A percentile compares a stretch with the other conserved stretches of the same genome.
These are phyloP conservation scores for Psammodynastes pulverulentus DNA, from an alignment of 2,113 vertebrate species.

Conservation along the genomic window DNA sequence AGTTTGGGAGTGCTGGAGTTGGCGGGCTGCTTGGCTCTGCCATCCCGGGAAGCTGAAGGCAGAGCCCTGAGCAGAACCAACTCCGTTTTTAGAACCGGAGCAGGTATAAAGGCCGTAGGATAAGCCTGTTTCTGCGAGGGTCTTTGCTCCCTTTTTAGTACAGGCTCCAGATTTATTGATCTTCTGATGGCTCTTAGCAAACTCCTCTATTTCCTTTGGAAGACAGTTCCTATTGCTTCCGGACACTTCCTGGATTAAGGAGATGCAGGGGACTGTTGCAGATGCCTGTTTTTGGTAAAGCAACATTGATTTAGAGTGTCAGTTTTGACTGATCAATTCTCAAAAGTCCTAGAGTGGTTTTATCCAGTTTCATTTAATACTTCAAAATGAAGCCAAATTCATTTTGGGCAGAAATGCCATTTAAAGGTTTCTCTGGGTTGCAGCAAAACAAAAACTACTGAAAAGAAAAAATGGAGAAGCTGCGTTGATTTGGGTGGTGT, in stretches of 20 bases:
- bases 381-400: background rate
- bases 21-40: slow-evolving; percentile 36
- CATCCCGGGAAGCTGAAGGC: slow-evolving; percentile 46
- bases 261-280: slow-evolving; percentile 51
- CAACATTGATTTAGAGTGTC: slow-evolving; percentile 29
- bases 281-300: slow-evolving; percentile 10
- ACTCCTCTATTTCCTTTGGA: background rate
- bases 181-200: background rate
- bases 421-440: background rate
- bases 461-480: slow-evolving; percentile 49
- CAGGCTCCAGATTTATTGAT: background rate
- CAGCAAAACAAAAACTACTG: slow-evolving; percentile 25
- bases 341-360: background rate
- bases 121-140: slow-evolving; percentile 49
- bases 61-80: slow-evolving; percentile 56
- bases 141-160: slow-evolving; percentile 9
- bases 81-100: background rate
- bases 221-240: slow-evolving; percentile 38
- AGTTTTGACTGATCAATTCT: background rate
- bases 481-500: slow-evolving; percentile 35
- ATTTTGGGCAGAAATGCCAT: background rate
- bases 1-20: background rate
- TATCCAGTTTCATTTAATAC: accelerated
- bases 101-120: slow-evolving; percentile 35
- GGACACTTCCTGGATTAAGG: slow-evolving; percentile 53